Evolutionary conservation across 2,888 invertebrate genomes (phyloP).

Genomic region (Idaea biselata): DNA sequence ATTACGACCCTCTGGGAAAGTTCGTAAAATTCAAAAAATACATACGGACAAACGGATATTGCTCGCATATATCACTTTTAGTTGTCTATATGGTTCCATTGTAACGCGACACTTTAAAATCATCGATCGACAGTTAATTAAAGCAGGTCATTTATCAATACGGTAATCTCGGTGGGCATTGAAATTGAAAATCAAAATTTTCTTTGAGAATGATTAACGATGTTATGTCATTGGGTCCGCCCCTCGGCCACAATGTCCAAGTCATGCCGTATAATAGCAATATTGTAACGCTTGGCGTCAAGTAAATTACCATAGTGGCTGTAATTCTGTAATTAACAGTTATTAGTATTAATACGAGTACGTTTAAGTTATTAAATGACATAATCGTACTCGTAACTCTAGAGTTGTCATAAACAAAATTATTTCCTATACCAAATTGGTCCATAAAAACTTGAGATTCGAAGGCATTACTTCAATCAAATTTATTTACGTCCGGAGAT

Average conservation of each 20-base stretch:
- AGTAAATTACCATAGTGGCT: constrained; percentile 39
- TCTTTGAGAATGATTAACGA: constrained; percentile 74
- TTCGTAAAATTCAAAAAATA: constrained; percentile 47
- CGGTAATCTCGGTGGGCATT: constrained; percentile 61
- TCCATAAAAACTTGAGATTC: constrained; percentile 23
- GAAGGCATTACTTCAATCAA: constrained; percentile 2
- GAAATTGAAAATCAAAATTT: constrained; percentile 76
- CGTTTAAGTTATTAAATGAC: constrained; percentile 31
- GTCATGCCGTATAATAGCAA: constrained; percentile 75
- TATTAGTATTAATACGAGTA: constrained; percentile 28
- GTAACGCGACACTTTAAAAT: constrained; percentile 29
- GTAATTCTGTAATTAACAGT: not conserved
- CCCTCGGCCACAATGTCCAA: constrained; percentile 65
- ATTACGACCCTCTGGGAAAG: constrained; percentile 52
- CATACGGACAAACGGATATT: constrained; percentile 51
- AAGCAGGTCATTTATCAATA: constrained; percentile 66
- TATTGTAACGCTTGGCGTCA: constrained; percentile 64
- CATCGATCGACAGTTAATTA: constrained; percentile 50
- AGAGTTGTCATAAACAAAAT: constrained; percentile 24
- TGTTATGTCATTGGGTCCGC: constrained; percentile 61
- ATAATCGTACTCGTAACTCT: constrained; percentile 29
- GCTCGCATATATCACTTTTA: constrained; percentile 48
- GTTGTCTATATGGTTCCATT: constrained; percentile 37
- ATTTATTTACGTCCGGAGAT: constrained; percentile 13
- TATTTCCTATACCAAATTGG: constrained; percentile 26